phyloP scores from a whole-genome alignment of 2,113 vertebrate species.

The Otolemur garnettii region DNA sequence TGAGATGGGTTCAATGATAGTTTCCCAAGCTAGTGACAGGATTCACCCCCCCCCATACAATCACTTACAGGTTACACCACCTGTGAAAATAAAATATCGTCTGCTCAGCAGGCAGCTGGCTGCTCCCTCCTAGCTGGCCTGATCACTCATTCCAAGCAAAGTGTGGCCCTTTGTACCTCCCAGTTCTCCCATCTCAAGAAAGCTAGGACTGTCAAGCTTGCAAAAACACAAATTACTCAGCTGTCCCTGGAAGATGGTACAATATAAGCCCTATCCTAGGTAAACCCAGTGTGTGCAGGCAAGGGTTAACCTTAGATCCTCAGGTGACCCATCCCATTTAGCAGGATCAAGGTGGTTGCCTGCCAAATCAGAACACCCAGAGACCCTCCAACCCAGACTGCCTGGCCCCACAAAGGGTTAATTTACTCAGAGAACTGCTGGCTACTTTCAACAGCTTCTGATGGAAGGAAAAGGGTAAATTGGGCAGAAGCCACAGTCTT shows the following conservation, averaged over 20 bases:
- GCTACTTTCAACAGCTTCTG: constrained; percentile 65
- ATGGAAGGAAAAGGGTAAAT: constrained; percentile 12
- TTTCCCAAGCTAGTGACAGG: background rate
- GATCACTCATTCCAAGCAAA: constrained; percentile 26
- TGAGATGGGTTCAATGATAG: background rate
- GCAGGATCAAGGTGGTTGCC: background rate
- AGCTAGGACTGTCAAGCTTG: background rate
- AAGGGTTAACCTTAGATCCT: constrained; percentile 43
- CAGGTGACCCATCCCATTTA: background rate
- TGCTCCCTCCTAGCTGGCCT: background rate
- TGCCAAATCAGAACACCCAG: background rate
- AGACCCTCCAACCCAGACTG: background rate
- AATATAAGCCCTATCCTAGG: background rate
- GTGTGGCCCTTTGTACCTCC: background rate
- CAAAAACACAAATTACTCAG: constrained; percentile 41
- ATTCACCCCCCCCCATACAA: background rate
- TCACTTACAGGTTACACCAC: constrained; percentile 77
- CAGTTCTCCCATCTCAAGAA: background rate
- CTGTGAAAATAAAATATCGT: constrained; percentile 62
- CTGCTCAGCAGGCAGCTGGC: background rate
- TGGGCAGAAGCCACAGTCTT: constrained; percentile 45
- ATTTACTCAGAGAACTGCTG: constrained; percentile 42
- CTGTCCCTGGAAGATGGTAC: background rate
- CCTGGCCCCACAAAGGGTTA: constrained; percentile 41
- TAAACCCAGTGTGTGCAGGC: background rate